phyloP scores from a whole-genome alignment of 2,113 vertebrate species.

The Poeciliopsis retropinna region DNA sequence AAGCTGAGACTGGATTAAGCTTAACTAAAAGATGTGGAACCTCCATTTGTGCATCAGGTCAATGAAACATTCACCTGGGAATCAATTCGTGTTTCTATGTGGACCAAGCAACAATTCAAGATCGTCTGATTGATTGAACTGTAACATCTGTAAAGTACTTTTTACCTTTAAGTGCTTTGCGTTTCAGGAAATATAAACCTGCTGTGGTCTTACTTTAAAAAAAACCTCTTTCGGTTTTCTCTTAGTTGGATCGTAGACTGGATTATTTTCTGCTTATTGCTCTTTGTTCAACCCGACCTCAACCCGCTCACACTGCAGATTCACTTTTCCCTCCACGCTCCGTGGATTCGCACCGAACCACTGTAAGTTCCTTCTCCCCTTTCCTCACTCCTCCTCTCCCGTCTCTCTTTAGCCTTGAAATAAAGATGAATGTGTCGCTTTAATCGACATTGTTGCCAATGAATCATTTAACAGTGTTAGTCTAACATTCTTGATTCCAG shows the following conservation, averaged over 20 bases:
- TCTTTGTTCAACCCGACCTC: neutral
- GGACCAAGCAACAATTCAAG: neutral
- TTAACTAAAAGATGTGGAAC: no score
- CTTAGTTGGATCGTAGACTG: neutral
- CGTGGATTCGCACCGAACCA: neutral
- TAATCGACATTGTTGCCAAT: conserved; percentile 70
- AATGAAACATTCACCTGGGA: neutral
- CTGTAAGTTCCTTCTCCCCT: conserved; percentile 3
- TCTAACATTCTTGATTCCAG: conserved; percentile 73
- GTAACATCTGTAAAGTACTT: neutral
- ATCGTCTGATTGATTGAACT: neutral
- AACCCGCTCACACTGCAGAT: conserved; percentile 1
- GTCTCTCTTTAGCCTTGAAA: conserved; percentile 52
- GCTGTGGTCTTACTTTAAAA: neutral
- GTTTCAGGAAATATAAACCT: neutral
- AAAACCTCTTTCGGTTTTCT: neutral
- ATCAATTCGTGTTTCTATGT: neutral
- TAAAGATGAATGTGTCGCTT: conserved; percentile 73
- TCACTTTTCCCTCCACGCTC: neutral
- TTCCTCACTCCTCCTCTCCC: conserved; percentile 4
- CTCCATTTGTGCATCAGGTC: neutral
- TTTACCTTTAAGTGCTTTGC: neutral
- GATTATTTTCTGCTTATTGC: neutral
- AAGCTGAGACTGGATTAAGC: no score
- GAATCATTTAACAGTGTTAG: conserved; percentile 77